Base-by-base conservation (phyloP, 2,888 invertebrate species). In the Bombylius discolor region DNA sequence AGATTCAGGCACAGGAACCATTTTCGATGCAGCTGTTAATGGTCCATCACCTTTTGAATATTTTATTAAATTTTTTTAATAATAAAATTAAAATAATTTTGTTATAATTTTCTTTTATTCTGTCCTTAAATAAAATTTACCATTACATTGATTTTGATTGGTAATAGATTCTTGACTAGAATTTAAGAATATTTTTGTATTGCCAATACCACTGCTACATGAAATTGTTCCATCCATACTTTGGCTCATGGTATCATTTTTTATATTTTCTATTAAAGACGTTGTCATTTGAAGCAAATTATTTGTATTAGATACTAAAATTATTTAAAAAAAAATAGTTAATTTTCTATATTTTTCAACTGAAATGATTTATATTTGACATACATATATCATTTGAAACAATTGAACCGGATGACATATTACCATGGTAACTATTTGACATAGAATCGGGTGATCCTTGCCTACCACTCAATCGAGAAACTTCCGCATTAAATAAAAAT, bases 1-100 rank as follows among this genome's bases (percentile, higher is more conserved):
- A 0, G 89, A 87, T 70, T 91, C 91, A 0, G 90, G 90, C 36
- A 90, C 90, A 1, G 90, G 91, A 1, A 91, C 87, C 78, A 90
- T 84, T 74, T 89, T 90, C 0, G 89, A 88, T 11, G 89, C 85
- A 11, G 89, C 87, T 66, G 87, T 86, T 58, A 91, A 70, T 0
- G 88, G 84, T 13, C 72, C 72, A 23, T 53, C 56, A 31, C 69
- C 72, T 47, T 58, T 58, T 0, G 67, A 63, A 12, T 57, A 63
- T 56, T 63, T 63, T 13, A 57, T 44, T 31, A 34, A n/a, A 32
- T 13, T 31, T 14, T 8, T n/a, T 45, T 1, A 23, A 39, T 12
- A 9, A 39, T 23, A 39, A 6, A 39, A 31, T 31, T 47, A 14
- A 13, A 45, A 36, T 49, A 32, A 32, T 32, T 31, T 31, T 5